Conservation (phyloP, 2,888 invertebrate genomes). For the Drosophila aldrichi region DNA sequence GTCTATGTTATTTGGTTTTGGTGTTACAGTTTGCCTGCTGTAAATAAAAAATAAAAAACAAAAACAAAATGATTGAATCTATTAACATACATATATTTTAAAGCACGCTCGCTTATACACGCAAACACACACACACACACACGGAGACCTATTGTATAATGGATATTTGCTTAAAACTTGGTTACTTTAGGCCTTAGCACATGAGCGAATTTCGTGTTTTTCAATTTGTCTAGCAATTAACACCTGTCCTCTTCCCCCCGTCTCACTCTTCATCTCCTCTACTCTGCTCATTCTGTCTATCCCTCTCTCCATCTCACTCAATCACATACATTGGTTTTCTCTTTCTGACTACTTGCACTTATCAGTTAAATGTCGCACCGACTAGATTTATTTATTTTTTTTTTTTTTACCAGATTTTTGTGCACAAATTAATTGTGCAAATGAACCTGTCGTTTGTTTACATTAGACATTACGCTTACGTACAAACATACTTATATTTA, state of each 20-base stretch:
- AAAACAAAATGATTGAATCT: slow-evolving; percentile 56
- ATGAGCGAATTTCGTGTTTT: slow-evolving; percentile 71
- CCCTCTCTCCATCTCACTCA: background rate
- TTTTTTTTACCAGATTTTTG: slow-evolving; percentile 31
- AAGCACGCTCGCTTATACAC: slow-evolving; percentile 20
- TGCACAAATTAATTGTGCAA: slow-evolving; percentile 68
- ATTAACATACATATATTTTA: slow-evolving; percentile 56
- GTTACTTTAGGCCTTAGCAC: slow-evolving; percentile 56
- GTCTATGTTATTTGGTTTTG: slow-evolving; percentile 11
- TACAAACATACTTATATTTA: slow-evolving; percentile 1
- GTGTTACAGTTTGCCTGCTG: slow-evolving; percentile 53
- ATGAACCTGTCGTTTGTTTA: slow-evolving; percentile 50
- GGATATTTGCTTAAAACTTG: slow-evolving; percentile 58
- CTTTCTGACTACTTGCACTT: slow-evolving; percentile 40
- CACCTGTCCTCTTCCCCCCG: slow-evolving; percentile 49
- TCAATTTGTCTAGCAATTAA: slow-evolving; percentile 75
- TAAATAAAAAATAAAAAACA: slow-evolving; percentile 53
- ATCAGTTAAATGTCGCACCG: slow-evolving; percentile 44
- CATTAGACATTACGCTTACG: slow-evolving; percentile 34
- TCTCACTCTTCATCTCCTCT: background rate
- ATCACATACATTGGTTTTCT: slow-evolving; percentile 24
- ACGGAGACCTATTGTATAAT: slow-evolving; percentile 61
- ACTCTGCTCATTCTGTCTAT: background rate
- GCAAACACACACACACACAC: slow-evolving; percentile 10
- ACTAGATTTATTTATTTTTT: slow-evolving; percentile 22